Conservation (phyloP, 2,888 invertebrate species). For the Eurytoma adleriae region DNA sequence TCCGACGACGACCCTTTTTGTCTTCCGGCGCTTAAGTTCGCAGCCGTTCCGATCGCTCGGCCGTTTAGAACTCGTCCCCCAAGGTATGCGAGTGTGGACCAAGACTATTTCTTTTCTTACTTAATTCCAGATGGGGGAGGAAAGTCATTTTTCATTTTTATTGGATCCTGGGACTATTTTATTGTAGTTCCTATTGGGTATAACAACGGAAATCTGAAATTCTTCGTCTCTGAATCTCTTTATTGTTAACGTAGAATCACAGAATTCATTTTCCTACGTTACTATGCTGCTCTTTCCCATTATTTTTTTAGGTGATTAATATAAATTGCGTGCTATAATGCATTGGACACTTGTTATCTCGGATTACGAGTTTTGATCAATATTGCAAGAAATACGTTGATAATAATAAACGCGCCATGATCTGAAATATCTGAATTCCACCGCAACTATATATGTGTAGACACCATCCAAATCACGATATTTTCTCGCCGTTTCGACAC, state of each 20-base stretch:
- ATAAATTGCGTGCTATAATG: too few species aligned
- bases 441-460: too few species aligned
- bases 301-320: neutral
- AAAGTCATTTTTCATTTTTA: conserved; percentile 64
- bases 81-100: conserved; percentile 47
- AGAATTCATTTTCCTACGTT: conserved; percentile 24
- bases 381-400: too few species aligned
- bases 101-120: conserved; percentile 58
- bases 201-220: conserved; percentile 38
- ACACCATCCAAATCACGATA: too few species aligned
- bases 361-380: too few species aligned
- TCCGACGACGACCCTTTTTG: conserved; percentile 43
- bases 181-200: conserved; percentile 55
- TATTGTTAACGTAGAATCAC: conserved; percentile 15
- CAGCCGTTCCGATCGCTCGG: conserved; percentile 32
- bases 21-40: conserved; percentile 47
- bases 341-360: too few species aligned
- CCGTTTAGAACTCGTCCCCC: conserved; percentile 39
- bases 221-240: conserved; percentile 38
- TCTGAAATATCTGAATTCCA: too few species aligned
- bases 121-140: conserved; percentile 60
- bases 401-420: too few species aligned
- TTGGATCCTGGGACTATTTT: conserved; percentile 61
- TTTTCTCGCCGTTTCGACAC: too few species aligned
- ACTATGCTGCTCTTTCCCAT: neutral